Evolutionary conservation across 2,113 vertebrate genomes (phyloP), one percentile per base, ranked within the genome.

Genomic region (Cochlearius cochlearius): DNA sequence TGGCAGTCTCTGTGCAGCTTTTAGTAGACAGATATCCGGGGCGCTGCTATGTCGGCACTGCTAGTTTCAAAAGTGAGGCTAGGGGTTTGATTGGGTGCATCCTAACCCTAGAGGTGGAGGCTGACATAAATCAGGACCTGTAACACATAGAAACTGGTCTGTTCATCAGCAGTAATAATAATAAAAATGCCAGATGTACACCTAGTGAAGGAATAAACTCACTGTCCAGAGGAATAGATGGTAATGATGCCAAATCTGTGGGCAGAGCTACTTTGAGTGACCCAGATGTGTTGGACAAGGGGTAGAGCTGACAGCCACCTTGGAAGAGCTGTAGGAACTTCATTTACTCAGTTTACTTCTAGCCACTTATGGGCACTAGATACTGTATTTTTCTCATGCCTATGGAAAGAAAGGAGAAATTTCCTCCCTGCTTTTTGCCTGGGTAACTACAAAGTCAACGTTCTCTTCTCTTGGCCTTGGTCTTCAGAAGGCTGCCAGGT

Each of bases 301-400:
- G 60, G 7, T 12, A 39, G 29, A 59, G 32, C 77, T 63, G 76
- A 32, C 25, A 32, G 55, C 55, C 13, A 3, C 14, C 23, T 21
- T 7, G 29, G 43, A 39, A 19, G 43, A 11, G 29, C 9, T 0
- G 7, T 4, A 43, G 49, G 36, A 39, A 7, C 45, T 19, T 47
- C 4, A 5, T 45, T 56, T 50, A 10, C 68, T 62, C 16, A 25
- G 23, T 45, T 36, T 43, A 6, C 20, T 36, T 26, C n/a, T 47
- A 5, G n/a, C 16, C 18, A 7, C 26, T 41, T 14, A 5, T 0
- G 7, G 25, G 30, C 53, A 53, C 29, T 47, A 25, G 19, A 5
- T 14, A 2, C 15, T 12, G 34, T 19, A 25, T 22, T 55, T 68
- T 75, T 32, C 49, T 69, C 41, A 9, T 20, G 30, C 36, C 53